Evolutionary conservation across 2,888 invertebrate species (phyloP).

Genomic region (Mythimna ferrago): DNA sequence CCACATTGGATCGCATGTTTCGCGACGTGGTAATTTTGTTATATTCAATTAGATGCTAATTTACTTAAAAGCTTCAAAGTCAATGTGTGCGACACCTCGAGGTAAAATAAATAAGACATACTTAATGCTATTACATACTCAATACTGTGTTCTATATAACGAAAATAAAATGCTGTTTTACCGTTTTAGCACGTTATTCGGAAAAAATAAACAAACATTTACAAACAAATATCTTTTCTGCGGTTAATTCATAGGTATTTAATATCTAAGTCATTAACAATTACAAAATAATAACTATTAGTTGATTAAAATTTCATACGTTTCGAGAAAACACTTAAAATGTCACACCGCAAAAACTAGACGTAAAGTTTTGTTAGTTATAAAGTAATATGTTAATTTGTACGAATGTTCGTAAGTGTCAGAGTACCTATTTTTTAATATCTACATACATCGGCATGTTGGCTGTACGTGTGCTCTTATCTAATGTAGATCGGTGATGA

Average conservation of each 20-base stretch:
- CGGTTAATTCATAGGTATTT: background rate
- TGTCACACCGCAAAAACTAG: constrained; percentile 32
- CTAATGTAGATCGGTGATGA: constrained; percentile 29
- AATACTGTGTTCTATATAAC: background rate
- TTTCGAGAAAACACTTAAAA: constrained; percentile 36
- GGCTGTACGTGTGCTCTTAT: constrained; percentile 10
- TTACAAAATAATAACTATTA: background rate
- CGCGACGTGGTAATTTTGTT: constrained; percentile 55
- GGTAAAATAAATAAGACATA: constrained; percentile 47
- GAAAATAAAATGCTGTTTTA: background rate
- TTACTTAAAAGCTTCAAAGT: constrained; percentile 69
- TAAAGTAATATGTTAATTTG: constrained; percentile 37
- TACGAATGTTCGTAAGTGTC: constrained; percentile 24
- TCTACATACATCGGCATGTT: background rate
- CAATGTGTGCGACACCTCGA: constrained; percentile 57
- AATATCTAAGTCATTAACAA: background rate
- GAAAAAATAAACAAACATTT: background rate
- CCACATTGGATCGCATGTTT: constrained; percentile 64
- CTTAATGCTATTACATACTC: constrained; percentile 18
- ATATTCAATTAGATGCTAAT: constrained; percentile 68
- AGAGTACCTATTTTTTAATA: constrained; percentile 14
- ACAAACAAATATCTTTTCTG: background rate
- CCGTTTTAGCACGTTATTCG: background rate
- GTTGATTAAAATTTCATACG: background rate
- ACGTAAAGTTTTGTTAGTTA: constrained; percentile 32